Evolutionary conservation across 1,140 invertebrate genomes (phyloP).

Genomic region (Alviniconcha marisindica): DNA sequence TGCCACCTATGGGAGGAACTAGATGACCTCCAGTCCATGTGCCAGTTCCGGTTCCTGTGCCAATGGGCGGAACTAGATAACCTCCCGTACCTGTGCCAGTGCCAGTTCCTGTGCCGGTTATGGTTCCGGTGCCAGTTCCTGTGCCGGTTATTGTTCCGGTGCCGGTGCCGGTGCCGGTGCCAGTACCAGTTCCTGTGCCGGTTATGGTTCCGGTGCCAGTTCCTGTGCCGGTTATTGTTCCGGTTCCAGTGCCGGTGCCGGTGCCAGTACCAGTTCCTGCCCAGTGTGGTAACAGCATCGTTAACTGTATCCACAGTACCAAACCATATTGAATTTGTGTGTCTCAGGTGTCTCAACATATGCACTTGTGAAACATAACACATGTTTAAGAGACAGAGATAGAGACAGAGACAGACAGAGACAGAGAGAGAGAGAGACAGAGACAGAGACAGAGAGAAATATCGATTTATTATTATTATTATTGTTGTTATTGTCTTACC

Average conservation of each 20-base stretch:
- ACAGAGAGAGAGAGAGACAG: too few species aligned
- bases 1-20: background rate
- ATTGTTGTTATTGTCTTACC: background rate
- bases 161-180: background rate
- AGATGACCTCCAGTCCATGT: background rate
- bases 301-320: background rate
- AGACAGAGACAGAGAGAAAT: background rate
- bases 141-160: background rate
- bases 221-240: background rate
- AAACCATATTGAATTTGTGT: background rate
- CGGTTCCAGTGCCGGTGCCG: background rate
- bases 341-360: background rate
- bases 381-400: background rate
- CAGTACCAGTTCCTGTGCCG: background rate
- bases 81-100: background rate
- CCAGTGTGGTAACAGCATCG: background rate
- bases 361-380: background rate
- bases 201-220: slow-evolving; percentile 7
- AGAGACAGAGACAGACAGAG: too few species aligned
- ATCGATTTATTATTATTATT: background rate
- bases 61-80: background rate
- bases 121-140: background rate
- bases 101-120: background rate
- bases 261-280: too few species aligned
- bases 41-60: background rate